These are phyloP conservation scores for Acanthosepion esculentum DNA, from an alignment of 2,888 invertebrate species.

Conservation along the genomic window DNA sequence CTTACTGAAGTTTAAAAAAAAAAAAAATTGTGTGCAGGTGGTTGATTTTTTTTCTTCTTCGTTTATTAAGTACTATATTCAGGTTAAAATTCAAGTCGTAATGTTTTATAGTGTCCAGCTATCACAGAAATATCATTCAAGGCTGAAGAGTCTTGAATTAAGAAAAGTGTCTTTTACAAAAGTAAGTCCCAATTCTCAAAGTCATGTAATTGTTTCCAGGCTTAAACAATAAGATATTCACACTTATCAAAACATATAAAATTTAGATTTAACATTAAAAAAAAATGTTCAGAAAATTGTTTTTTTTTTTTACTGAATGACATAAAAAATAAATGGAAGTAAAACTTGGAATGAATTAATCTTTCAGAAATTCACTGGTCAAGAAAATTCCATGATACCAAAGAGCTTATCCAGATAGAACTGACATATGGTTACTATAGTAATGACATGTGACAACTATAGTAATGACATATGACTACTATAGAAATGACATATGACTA, in stretches of 20 bases:
- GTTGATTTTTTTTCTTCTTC: neutral
- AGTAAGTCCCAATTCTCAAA: no score
- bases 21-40: neutral
- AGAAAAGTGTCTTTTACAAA: neutral
- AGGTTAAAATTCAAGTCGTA: neutral
- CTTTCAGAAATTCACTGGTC: neutral
- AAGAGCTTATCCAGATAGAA: neutral
- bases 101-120: neutral
- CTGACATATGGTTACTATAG: neutral
- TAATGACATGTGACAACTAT: no score
- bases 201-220: neutral
- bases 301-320: neutral
- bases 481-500: no score
- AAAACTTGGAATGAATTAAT: neutral
- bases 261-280: neutral
- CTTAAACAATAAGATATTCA: neutral
- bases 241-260: neutral
- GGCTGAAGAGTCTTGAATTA: neutral
- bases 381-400: slow-evolving; percentile 3
- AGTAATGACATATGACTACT: no score
- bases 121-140: slow-evolving; percentile 3
- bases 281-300: neutral
- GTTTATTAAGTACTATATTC: neutral
- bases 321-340: no score
- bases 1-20: no score